These are phyloP conservation scores for Azorinus chamasolen DNA, from an alignment of 2,888 invertebrate genomes.

Conservation along the genomic window DNA sequence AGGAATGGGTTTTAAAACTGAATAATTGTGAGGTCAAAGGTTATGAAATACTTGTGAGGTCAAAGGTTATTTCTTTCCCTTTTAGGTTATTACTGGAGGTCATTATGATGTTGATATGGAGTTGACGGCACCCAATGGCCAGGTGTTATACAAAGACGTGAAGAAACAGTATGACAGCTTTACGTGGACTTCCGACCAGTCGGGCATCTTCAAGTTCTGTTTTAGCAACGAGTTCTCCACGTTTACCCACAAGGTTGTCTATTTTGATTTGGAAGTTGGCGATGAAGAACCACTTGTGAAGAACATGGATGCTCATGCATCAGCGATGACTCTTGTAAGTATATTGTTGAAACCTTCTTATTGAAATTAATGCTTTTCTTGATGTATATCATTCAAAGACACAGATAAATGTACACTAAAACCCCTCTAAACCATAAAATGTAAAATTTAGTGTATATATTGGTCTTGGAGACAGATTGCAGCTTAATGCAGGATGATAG, in stretches of 20 bases:
- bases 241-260: conserved; percentile 99
- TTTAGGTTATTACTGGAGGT: conserved; percentile 98
- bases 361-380: no score
- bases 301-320: conserved; percentile 85
- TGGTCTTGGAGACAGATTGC: no score
- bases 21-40: no score
- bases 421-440: no score
- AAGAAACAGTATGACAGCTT: conserved; percentile 98
- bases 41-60: no score
- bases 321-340: conserved; percentile 93
- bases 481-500: no score
- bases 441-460: no score
- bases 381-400: no score
- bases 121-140: conserved; percentile 94
- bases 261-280: conserved; percentile 99
- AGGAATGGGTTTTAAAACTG: no score
- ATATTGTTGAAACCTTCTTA: not conserved
- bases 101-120: conserved; percentile 99
- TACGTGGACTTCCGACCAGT: conserved; percentile 87
- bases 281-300: conserved; percentile 92
- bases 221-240: conserved; percentile 99
- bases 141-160: conserved; percentile 95
- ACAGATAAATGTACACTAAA: no score
- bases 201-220: conserved; percentile 87
- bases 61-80: no score